These are phyloP conservation scores for Chaenocephalus aceratus DNA, from an alignment of 2,113 vertebrate genomes.

Conservation along the genomic window DNA sequence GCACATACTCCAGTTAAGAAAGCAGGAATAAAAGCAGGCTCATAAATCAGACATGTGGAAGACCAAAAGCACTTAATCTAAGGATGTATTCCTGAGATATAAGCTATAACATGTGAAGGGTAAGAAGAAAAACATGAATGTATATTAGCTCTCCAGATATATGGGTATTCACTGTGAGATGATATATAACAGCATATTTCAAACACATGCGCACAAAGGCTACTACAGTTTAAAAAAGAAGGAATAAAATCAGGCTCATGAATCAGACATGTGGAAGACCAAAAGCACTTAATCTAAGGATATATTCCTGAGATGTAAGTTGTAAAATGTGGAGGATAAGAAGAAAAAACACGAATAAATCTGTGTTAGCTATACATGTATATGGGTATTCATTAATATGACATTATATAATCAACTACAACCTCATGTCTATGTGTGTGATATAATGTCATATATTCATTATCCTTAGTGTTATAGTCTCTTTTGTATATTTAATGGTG, in stretches of 20 bases:
- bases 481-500: too few species aligned
- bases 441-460: too few species aligned
- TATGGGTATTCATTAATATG: neutral
- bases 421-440: too few species aligned
- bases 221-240: too few species aligned
- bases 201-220: too few species aligned
- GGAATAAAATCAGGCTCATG: conserved; percentile 24
- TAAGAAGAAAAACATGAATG: neutral
- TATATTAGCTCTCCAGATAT: too few species aligned
- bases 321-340: neutral
- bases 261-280: conserved; percentile 31
- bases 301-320: neutral
- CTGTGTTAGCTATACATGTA: too few species aligned
- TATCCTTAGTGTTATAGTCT: too few species aligned
- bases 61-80: conserved; percentile 9
- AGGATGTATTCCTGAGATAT: neutral
- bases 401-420: neutral
- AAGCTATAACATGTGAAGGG: neutral
- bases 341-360: neutral
- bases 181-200: too few species aligned
- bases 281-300: conserved; percentile 10
- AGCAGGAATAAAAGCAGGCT: conserved; percentile 4
- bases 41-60: conserved; percentile 32
- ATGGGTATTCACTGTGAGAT: neutral
- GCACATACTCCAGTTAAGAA: too few species aligned